Base-by-base conservation (phyloP, 1,140 invertebrate species). In the Neodiprion fabricii region DNA sequence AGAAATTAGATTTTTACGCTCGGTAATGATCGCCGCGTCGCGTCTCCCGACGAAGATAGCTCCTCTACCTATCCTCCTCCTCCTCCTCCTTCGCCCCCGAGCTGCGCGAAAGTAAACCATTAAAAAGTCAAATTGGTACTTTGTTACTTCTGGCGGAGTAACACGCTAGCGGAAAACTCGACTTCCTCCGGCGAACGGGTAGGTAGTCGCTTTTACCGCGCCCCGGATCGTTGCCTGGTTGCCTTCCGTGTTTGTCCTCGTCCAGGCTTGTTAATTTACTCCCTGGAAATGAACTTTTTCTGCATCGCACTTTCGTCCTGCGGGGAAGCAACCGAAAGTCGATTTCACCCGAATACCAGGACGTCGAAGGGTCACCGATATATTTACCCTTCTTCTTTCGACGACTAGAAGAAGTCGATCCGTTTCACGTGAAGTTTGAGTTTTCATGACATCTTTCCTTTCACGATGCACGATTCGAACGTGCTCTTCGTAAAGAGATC, bases 1-100 rank as follows among this genome's bases (percentile, higher is more conserved):
- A 61, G 53, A 61, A 61, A 61, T 61, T 61, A 61, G 53, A 61
- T 61, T 61, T 61, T 61, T 61, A 61, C 53, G 53, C 53, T 61
- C 53, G 11, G 53, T 61, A 61, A 61, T 61, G 53, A 61, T 61
- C 53, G 8, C 53, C 53, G 53, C 11, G 11, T 61, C 53, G 11
- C n/a, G 53, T 17, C 53, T 17, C 53, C 2, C 5, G 28, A 5
- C 28, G 28, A 40, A 2, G 28, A 40, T 40, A 61, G n/a, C 11
- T 14, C 53, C 28, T 40, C 2, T 40, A 40, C 28, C 28, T 40
- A 40, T 5, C 28, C 0, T 40, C 28, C 5, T 17, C 17, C 5
- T 17, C 17, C 17, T 40, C 28, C 28, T 40, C 28, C 28, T 40
- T 40, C 28, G 28, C 28, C 28, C 28, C 28, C 2, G 28, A 40